phyloP scores from a whole-genome alignment of 2,113 vertebrate species.

The Myxocyprinus asiaticus region DNA sequence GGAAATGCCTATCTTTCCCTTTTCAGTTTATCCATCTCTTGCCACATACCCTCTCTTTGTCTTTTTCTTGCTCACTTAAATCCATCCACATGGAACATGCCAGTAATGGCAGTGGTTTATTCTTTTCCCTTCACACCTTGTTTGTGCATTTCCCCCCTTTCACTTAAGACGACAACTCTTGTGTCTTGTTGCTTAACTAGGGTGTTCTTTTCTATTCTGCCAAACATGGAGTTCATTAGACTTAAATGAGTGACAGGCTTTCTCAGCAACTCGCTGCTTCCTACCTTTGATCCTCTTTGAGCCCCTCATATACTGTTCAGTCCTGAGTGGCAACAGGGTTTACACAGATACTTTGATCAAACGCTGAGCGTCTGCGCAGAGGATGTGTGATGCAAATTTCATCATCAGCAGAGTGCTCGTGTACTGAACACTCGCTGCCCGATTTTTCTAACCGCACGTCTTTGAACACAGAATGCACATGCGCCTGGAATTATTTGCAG shows the following conservation, averaged over 20 bases:
- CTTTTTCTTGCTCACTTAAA: constrained; percentile 42
- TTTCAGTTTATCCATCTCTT: constrained; percentile 2
- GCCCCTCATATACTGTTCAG: constrained; percentile 59
- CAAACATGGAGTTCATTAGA: constrained; percentile 84
- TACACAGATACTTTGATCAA: not conserved
- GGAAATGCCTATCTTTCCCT: constrained; percentile 4
- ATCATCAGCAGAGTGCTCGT: too few relatives aligned
- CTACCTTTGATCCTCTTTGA: constrained; percentile 85
- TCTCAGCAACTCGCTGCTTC: constrained; percentile 70
- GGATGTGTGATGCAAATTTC: too few relatives aligned
- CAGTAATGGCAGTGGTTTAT: constrained; percentile 49
- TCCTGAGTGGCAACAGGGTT: constrained; percentile 9
- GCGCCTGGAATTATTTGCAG: too few relatives aligned
- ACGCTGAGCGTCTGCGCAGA: too few relatives aligned
- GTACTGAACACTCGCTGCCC: too few relatives aligned
- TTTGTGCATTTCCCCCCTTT: constrained; percentile 51
- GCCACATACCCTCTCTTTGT: not conserved
- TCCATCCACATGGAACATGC: constrained; percentile 47
- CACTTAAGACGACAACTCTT: constrained; percentile 44
- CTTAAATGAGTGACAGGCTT: constrained; percentile 83
- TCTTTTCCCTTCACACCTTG: constrained; percentile 53
- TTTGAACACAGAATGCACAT: too few relatives aligned
- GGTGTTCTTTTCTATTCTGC: constrained; percentile 38
- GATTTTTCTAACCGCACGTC: too few relatives aligned
- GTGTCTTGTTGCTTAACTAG: constrained; percentile 15